Percentiles rank a stretch among this genome's conserved stretches.
Conservation (phyloP, 2,797 vertebrate species). For the Pangasius macronema region DNA sequence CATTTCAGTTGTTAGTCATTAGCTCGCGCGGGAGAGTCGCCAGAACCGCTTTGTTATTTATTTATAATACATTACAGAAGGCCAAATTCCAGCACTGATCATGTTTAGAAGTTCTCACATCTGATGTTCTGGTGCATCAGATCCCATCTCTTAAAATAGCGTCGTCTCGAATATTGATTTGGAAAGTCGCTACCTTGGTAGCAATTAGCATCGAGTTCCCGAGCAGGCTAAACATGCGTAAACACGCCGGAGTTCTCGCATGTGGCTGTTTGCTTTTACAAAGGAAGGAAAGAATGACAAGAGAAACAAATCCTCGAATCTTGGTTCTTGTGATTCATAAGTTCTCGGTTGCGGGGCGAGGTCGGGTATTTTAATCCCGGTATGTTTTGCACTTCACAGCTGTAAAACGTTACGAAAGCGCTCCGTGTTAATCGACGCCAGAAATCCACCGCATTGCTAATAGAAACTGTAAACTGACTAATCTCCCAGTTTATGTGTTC, state of each 20-base stretch:
- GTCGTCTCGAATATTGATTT: not conserved
- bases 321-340: slow-evolving; percentile 22
- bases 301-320: slow-evolving; percentile 30
- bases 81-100: slow-evolving; percentile 18
- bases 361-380: slow-evolving; percentile 37
- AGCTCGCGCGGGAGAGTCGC: not conserved
- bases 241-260: slow-evolving; percentile 15
- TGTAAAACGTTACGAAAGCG: slow-evolving; percentile 32
- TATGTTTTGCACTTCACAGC: slow-evolving; percentile 37
- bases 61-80: slow-evolving; percentile 2
- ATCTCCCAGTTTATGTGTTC: slow-evolving; percentile 34
- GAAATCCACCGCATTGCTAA: slow-evolving; percentile 26
- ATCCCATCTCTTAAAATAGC: not conserved
- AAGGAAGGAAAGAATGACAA: slow-evolving; percentile 33
- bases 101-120: slow-evolving; percentile 31
- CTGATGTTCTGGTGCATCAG: not conserved
- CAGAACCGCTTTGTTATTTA: slow-evolving; percentile 13
- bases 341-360: slow-evolving; percentile 21
- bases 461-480: slow-evolving; percentile 39
- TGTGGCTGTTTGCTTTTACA: slow-evolving; percentile 32
- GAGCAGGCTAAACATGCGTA: slow-evolving; percentile 16
- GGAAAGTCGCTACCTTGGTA: slow-evolving; percentile 29
- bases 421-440: slow-evolving; percentile 23
- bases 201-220: slow-evolving; percentile 29
- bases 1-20: not conserved